Percentiles rank a stretch among this genome's conserved stretches.
These are phyloP conservation scores for Pachycephus smyrnensis DNA, from an alignment of 2,888 invertebrate genomes.

Conservation along the genomic window DNA sequence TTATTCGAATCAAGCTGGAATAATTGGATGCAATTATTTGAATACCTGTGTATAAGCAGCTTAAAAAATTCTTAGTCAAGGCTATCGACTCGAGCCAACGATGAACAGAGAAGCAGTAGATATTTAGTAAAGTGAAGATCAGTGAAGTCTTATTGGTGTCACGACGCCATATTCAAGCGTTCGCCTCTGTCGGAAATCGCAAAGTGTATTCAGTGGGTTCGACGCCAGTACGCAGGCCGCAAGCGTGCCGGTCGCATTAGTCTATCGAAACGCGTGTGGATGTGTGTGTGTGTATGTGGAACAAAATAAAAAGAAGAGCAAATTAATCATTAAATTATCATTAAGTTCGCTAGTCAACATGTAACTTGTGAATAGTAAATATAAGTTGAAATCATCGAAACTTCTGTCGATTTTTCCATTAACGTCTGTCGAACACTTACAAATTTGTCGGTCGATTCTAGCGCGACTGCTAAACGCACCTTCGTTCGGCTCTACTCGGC, in stretches of 20 bases:
- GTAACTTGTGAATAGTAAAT: not conserved
- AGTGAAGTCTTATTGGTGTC: not conserved
- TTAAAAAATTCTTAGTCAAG: not conserved
- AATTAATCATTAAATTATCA: not conserved
- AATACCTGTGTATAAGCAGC: not conserved
- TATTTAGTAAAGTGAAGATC: not conserved
- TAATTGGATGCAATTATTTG: not conserved
- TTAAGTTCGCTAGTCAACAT: not conserved
- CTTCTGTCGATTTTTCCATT: not conserved
- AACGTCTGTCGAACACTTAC: not conserved
- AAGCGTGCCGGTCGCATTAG: not conserved
- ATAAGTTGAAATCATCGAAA: not conserved
- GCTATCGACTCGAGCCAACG: not conserved
- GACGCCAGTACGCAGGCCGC: not conserved
- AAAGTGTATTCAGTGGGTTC: constrained; percentile 2
- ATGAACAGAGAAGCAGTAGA: not conserved
- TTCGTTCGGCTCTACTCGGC: not conserved
- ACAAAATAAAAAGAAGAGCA: not conserved
- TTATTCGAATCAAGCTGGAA: not conserved
- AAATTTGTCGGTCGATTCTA: not conserved
- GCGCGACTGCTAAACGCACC: not conserved
- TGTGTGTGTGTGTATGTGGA: not conserved
- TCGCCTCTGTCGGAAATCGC: not conserved
- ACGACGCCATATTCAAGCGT: not conserved
- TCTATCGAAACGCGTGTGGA: not conserved